Evolutionary conservation across 2,797 vertebrate species (phyloP).

Genomic region (Phoxinus dragarum): DNA sequence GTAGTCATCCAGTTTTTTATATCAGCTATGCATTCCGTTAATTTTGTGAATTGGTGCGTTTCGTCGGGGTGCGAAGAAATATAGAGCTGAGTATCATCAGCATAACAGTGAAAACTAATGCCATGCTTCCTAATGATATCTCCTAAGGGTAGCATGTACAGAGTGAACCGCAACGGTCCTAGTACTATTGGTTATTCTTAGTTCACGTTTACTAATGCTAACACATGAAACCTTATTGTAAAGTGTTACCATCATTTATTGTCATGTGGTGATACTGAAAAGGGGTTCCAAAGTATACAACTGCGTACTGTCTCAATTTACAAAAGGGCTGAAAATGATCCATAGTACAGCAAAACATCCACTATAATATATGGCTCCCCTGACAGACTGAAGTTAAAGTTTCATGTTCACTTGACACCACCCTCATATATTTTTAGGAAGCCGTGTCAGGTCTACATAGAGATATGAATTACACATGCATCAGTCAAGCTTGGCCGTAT

Average conservation of each 20-base stretch:
- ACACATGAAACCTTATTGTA: too few relatives aligned
- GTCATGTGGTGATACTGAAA: neutral
- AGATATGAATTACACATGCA: slow-evolving; percentile 69
- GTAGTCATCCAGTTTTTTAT: too few relatives aligned
- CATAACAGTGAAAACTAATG: too few relatives aligned
- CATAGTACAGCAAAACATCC: slow-evolving; percentile 4
- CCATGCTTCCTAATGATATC: too few relatives aligned
- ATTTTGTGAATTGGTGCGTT: too few relatives aligned
- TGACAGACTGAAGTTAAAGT: slow-evolving; percentile 67
- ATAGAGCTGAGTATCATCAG: too few relatives aligned
- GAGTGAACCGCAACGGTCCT: too few relatives aligned
- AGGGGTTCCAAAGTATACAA: neutral
- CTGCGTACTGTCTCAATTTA: neutral
- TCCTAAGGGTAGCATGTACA: too few relatives aligned
- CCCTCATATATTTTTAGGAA: slow-evolving; percentile 71
- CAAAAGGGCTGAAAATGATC: slow-evolving; percentile 22
- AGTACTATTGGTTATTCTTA: too few relatives aligned
- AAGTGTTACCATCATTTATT: neutral
- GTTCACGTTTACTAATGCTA: too few relatives aligned
- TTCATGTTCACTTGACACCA: slow-evolving; percentile 68
- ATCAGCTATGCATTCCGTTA: too few relatives aligned
- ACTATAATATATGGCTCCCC: slow-evolving; percentile 64
- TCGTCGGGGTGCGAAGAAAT: too few relatives aligned
- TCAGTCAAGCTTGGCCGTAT: slow-evolving; percentile 66
- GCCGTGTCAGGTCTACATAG: slow-evolving; percentile 64